phyloP scores from a whole-genome alignment of 2,797 vertebrate genomes.

The Rachycentron canadum region DNA sequence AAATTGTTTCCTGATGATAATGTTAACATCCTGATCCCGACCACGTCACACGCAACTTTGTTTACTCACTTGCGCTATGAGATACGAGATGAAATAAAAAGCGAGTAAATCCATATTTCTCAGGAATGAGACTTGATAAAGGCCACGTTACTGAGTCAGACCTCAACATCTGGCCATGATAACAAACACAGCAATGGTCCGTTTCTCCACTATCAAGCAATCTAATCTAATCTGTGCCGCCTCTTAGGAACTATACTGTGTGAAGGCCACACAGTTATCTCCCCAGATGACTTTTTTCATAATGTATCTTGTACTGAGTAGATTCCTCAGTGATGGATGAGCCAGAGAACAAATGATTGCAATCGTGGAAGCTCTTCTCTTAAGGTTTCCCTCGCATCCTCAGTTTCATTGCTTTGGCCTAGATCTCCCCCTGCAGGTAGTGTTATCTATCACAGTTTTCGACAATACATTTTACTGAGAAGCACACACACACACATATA shows the following conservation, averaged over 20 bases:
- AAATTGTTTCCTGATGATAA: conserved; percentile 52
- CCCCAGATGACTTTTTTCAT: conserved; percentile 59
- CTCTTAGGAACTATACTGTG: conserved; percentile 37
- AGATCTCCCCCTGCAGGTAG: conserved; percentile 30
- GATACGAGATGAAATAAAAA: conserved; percentile 63
- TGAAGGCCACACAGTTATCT: conserved; percentile 47
- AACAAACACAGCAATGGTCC: conserved; percentile 4
- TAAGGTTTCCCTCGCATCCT: conserved; percentile 51
- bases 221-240: conserved; percentile 55
- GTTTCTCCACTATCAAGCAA: conserved; percentile 21
- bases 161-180: conserved; percentile 46
- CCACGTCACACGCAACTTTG: conserved; percentile 30
- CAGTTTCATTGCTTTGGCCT: conserved; percentile 52
- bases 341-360: conserved; percentile 47
- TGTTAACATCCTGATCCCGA: conserved; percentile 49
- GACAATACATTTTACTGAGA: conserved; percentile 29
- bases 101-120: conserved; percentile 58
- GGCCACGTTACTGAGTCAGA: conserved; percentile 60
- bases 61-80: conserved; percentile 47
- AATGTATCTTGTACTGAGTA: conserved; percentile 44
- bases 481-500: conserved; percentile 13
- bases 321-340: conserved; percentile 69
- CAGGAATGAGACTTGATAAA: conserved; percentile 47
- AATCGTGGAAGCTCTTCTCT: conserved; percentile 46
- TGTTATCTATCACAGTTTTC: conserved; percentile 53